These are phyloP conservation scores for Crotalus tigris DNA, from an alignment of 2,113 vertebrate species.

Conservation along the genomic window DNA sequence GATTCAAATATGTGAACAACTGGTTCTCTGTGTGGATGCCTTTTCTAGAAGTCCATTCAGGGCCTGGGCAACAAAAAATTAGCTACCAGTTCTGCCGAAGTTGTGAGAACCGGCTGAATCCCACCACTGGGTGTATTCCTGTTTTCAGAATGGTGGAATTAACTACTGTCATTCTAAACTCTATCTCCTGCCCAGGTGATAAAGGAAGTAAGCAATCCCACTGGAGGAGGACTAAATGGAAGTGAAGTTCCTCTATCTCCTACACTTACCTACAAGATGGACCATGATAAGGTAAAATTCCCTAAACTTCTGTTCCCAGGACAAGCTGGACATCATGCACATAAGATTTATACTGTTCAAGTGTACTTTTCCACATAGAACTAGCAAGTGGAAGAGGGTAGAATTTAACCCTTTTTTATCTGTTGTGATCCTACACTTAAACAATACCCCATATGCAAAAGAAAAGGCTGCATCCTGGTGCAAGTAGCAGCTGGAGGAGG, in stretches of 20 bases:
- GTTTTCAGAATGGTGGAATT: not conserved
- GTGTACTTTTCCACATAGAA: not conserved
- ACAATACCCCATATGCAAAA: not conserved
- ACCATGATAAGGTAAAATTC: conserved; percentile 83
- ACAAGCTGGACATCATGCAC: not conserved
- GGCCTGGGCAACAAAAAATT: no score
- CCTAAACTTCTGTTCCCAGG: not conserved
- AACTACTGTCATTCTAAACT: not conserved
- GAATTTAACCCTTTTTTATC: not conserved
- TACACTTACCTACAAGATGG: conserved; percentile 81
- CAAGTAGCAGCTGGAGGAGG: not conserved
- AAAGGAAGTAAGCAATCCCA: conserved; percentile 79
- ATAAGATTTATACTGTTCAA: not conserved
- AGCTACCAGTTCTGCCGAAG: no score
- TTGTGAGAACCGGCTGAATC: no score
- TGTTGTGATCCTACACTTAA: not conserved
- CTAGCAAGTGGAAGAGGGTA: not conserved
- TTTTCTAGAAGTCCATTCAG: no score
- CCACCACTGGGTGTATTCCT: not conserved
- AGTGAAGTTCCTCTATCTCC: conserved; percentile 81
- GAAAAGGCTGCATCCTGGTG: not conserved
- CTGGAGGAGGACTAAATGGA: conserved; percentile 57
- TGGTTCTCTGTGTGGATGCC: no score
- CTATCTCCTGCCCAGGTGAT: conserved; percentile 77
- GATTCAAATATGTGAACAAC: no score